These are phyloP conservation scores for Thelaira solivaga DNA, from an alignment of 2,888 invertebrate species.

Conservation along the genomic window DNA sequence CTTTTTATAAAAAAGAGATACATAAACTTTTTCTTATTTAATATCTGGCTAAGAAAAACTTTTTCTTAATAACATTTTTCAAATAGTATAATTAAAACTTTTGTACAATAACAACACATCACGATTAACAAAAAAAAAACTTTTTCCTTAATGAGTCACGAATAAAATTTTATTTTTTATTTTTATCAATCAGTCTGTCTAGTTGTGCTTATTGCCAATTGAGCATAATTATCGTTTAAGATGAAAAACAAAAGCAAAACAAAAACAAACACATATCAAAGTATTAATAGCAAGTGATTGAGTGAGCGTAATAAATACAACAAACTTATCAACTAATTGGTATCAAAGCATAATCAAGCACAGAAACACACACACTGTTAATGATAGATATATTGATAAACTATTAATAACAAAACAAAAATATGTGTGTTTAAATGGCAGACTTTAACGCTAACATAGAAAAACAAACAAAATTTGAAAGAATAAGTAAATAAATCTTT, in stretches of 20 bases:
- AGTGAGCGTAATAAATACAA: neutral
- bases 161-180: neutral
- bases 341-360: neutral
- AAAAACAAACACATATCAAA: constrained; percentile 40
- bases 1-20: too few species aligned
- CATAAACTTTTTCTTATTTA: too few species aligned
- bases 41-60: too few species aligned
- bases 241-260: too few species aligned
- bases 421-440: neutral
- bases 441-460: neutral
- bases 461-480: constrained; percentile 5
- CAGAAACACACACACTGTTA: neutral
- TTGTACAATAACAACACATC: too few species aligned
- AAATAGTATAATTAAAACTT: too few species aligned
- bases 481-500: constrained; percentile 15
- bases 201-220: neutral
- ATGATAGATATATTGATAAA: too few species aligned
- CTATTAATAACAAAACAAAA: neutral
- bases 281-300: constrained; percentile 18
- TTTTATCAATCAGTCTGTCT: neutral
- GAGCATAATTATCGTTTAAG: constrained; percentile 28
- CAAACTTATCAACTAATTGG: constrained; percentile 24
- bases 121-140: neutral
- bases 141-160: constrained; percentile 29
- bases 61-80: too few species aligned